A percentile compares a stretch with the other conserved stretches of the same genome.
phyloP scores from a whole-genome alignment of 2,888 invertebrate species.

The Tachina fera region DNA sequence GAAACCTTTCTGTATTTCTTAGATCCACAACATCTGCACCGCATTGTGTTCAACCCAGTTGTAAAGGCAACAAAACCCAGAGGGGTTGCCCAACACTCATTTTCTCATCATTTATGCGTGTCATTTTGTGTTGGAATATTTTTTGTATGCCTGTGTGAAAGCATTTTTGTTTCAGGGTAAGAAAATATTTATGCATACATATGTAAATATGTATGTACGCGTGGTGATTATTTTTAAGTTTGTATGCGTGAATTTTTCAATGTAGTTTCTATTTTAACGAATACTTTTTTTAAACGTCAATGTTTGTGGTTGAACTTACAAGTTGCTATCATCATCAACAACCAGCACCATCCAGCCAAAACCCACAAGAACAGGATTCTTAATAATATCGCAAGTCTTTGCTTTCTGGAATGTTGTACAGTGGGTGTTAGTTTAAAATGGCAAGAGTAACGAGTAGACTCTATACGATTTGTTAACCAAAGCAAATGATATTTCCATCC shows the following conservation, averaged over 20 bases:
- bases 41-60: slow-evolving; percentile 58
- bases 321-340: slow-evolving; percentile 51
- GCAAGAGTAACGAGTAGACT: not conserved
- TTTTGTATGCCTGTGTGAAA: not conserved
- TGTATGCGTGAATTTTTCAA: slow-evolving; percentile 54
- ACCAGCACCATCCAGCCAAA: slow-evolving; percentile 18
- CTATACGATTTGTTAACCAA: not conserved
- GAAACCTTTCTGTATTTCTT: not conserved
- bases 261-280: slow-evolving; percentile 67
- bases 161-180: slow-evolving; percentile 8
- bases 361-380: slow-evolving; percentile 44
- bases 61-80: slow-evolving; percentile 37
- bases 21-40: slow-evolving; percentile 44
- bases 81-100: slow-evolving; percentile 51
- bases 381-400: slow-evolving; percentile 49
- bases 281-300: slow-evolving; percentile 60
- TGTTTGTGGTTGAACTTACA: slow-evolving; percentile 69
- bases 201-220: not conserved
- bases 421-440: slow-evolving; percentile 3
- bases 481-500: too few relatives aligned
- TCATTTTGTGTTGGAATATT: slow-evolving; percentile 49
- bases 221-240: slow-evolving; percentile 34
- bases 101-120: slow-evolving; percentile 66
- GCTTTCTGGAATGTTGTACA: slow-evolving; percentile 37
- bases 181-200: not conserved